Evolutionary conservation across 2,888 invertebrate species (phyloP).

Genomic region (Pandemis heparana): DNA sequence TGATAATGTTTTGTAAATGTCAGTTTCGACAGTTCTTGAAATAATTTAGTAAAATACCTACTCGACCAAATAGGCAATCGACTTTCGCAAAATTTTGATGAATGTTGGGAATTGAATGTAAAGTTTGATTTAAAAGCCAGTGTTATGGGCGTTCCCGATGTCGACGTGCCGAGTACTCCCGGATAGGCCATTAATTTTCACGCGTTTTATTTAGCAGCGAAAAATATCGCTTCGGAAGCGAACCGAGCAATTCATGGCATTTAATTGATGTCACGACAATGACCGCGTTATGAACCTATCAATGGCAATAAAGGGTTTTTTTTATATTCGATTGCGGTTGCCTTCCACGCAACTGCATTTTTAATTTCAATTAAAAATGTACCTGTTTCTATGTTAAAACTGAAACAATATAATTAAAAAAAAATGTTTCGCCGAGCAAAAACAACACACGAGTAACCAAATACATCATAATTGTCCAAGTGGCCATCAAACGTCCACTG

Average conservation of each 20-base stretch:
- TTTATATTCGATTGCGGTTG: constrained; percentile 46
- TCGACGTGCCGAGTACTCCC: constrained; percentile 47
- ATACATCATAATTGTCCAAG: constrained; percentile 54
- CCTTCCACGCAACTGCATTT: constrained; percentile 25
- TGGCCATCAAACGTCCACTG: constrained; percentile 57
- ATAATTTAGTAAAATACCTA: constrained; percentile 16
- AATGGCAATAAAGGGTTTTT: constrained; percentile 55
- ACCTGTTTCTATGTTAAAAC: background rate
- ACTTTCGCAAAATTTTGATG: constrained; percentile 32
- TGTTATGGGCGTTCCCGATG: constrained; percentile 52
- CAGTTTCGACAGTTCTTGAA: background rate
- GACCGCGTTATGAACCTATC: constrained; percentile 63
- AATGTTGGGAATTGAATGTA: constrained; percentile 39
- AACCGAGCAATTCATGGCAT: constrained; percentile 59
- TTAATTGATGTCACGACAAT: constrained; percentile 68
- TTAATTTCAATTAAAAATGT: constrained; percentile 13
- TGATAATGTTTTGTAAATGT: background rate
- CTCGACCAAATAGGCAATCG: constrained; percentile 28
- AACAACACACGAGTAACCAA: constrained; percentile 4
- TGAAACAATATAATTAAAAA: background rate
- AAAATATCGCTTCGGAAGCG: constrained; percentile 55
- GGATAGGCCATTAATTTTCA: constrained; percentile 57
- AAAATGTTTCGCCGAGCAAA: background rate
- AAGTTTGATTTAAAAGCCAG: constrained; percentile 46
- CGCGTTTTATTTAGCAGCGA: constrained; percentile 57